Percentiles rank a stretch among this genome's conserved stretches.
Evolutionary conservation across 64 coral and sea anemone genomes (phyloP).

Genomic region (Pocillopora verrucosa): DNA sequence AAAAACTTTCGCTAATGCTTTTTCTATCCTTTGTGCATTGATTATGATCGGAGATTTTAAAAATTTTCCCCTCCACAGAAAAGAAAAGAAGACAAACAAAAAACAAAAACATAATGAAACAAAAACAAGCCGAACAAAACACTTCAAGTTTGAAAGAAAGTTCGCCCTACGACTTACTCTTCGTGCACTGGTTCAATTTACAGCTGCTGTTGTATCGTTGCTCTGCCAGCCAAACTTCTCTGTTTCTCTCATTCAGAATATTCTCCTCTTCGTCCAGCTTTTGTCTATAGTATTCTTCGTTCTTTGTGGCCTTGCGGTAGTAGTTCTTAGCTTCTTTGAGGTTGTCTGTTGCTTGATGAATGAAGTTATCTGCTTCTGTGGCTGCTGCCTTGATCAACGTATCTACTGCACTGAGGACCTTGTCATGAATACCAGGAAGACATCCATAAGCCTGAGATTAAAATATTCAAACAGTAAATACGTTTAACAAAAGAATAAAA

Average conservation of each 20-base stretch:
- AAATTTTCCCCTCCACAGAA: background rate
- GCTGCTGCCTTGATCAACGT: conserved; percentile 58
- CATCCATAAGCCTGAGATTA: conserved; percentile 83
- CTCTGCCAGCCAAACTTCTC: conserved; percentile 85
- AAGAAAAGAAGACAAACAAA: background rate
- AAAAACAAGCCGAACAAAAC: background rate
- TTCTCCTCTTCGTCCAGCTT: conserved; percentile 62
- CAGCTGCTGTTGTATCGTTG: conserved; percentile 85
- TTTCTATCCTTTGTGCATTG: too few relatives aligned
- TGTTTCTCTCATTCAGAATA: conserved; percentile 68
- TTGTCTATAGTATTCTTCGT: conserved; percentile 59
- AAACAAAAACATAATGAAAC: too few relatives aligned
- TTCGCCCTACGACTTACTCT: conserved; percentile 57
- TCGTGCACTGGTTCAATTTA: conserved; percentile 62
- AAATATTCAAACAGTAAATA: background rate
- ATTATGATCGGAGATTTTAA: too few relatives aligned
- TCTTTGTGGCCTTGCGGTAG: conserved; percentile 71
- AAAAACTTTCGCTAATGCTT: too few relatives aligned
- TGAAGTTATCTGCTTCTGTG: conserved; percentile 82
- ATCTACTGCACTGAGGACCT: conserved; percentile 53
- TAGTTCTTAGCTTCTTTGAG: conserved; percentile 82
- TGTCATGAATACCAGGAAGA: conserved; percentile 68
- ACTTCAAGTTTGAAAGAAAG: background rate
- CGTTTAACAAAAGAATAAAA: too few relatives aligned
- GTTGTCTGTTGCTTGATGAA: conserved; percentile 80